These are phyloP conservation scores for Villa cingulata DNA, from an alignment of 2,888 invertebrate genomes.

Conservation along the genomic window DNA sequence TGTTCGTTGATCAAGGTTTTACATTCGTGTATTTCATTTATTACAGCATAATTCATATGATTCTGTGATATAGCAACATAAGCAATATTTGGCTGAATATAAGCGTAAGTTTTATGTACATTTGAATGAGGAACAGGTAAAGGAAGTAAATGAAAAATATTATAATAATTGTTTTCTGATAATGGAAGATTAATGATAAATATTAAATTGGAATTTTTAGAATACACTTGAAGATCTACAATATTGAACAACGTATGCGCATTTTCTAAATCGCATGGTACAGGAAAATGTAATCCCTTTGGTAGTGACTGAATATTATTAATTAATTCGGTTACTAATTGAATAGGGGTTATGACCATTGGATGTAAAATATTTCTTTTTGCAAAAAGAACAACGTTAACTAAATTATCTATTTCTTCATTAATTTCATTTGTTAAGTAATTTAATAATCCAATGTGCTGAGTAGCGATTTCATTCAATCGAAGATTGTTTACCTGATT, in stretches of 20 bases:
- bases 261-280: not conserved
- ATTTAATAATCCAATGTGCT: constrained; percentile 11
- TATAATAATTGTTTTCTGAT: no score
- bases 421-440: constrained; percentile 11
- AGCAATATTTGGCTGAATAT: no score
- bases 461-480: constrained; percentile 1
- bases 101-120: no score
- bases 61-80: no score
- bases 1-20: no score
- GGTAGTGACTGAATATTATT: not conserved
- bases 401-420: constrained; percentile 9
- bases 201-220: no score
- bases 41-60: no score
- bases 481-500: constrained; percentile 2
- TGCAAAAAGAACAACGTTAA: constrained; percentile 12
- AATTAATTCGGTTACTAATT: not conserved
- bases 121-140: no score
- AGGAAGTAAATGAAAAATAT: no score
- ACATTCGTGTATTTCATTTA: no score
- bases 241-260: not conserved
- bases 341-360: not conserved
- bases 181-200: no score
- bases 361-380: not conserved
- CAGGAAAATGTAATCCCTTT: not conserved
- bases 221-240: no score